A percentile compares a stretch with the other conserved stretches of the same genome.
These are phyloP conservation scores for Diabrotica undecimpunctata DNA, from an alignment of 1,140 invertebrate genomes.

Conservation along the genomic window DNA sequence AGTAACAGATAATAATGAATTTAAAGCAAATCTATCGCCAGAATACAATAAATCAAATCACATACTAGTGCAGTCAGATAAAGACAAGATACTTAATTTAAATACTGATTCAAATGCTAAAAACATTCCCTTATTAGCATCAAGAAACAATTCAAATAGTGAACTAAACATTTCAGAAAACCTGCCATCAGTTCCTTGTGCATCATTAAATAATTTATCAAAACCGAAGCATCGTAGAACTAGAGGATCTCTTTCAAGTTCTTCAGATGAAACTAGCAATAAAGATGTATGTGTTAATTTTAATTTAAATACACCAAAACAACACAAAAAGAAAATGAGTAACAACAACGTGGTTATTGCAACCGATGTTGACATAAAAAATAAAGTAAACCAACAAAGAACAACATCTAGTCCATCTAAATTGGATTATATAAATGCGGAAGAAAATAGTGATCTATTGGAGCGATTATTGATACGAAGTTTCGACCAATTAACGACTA, in stretches of 20 bases:
- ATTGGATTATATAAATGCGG: slow-evolving; percentile 56
- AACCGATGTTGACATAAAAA: slow-evolving; percentile 43
- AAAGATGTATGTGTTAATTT: slow-evolving; percentile 21
- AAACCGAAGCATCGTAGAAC: slow-evolving; percentile 35
- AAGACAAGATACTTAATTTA: slow-evolving; percentile 48
- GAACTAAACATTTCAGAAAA: slow-evolving; percentile 56
- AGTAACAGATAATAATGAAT: slow-evolving; percentile 29
- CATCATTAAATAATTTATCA: slow-evolving; percentile 32
- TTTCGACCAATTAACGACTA: slow-evolving; percentile 66
- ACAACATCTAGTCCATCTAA: slow-evolving; percentile 78
- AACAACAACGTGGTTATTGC: slow-evolving; percentile 49
- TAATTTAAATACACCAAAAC: slow-evolving; percentile 22
- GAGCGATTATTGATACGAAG: slow-evolving; percentile 70
- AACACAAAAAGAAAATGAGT: slow-evolving; percentile 51
- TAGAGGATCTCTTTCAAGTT: slow-evolving; percentile 44
- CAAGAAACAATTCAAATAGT: slow-evolving; percentile 58
- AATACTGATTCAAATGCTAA: slow-evolving; percentile 33
- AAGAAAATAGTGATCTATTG: slow-evolving; percentile 65
- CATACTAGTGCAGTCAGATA: slow-evolving; percentile 47
- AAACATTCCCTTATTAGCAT: slow-evolving; percentile 58
- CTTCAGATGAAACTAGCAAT: slow-evolving; percentile 51
- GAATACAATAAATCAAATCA: slow-evolving; percentile 43
- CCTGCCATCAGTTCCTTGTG: slow-evolving; percentile 29
- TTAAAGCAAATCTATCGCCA: slow-evolving; percentile 55
- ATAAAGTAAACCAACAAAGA: slow-evolving; percentile 61